These are phyloP conservation scores for Pelobates cultripes DNA, from an alignment of 2,797 vertebrate species.

Conservation along the genomic window DNA sequence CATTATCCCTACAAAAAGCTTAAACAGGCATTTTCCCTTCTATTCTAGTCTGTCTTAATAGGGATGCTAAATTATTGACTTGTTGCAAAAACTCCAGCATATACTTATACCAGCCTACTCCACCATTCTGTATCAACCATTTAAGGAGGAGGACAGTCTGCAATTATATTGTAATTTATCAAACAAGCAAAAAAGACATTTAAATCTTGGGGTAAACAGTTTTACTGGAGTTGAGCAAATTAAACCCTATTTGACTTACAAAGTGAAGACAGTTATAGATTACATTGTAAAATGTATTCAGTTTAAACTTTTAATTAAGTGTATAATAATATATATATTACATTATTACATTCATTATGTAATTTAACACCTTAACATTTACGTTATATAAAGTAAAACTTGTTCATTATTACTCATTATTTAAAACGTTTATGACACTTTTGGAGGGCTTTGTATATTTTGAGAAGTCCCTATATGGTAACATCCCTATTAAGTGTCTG, in stretches of 20 bases:
- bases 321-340: not conserved
- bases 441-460: no score
- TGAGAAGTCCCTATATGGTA: no score
- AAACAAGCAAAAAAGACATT: conserved; percentile 68
- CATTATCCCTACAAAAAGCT: conserved; percentile 60
- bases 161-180: conserved; percentile 73
- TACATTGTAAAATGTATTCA: not conserved
- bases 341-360: not conserved
- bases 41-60: conserved; percentile 59
- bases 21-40: conserved; percentile 10
- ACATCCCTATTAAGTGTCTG: no score
- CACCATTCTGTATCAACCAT: conserved; percentile 60
- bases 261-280: not conserved
- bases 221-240: not conserved
- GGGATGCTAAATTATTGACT: conserved; percentile 65
- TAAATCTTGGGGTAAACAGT: conserved; percentile 61
- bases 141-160: conserved; percentile 68
- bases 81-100: conserved; percentile 62
- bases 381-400: no score
- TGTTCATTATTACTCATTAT: no score
- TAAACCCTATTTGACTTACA: not conserved
- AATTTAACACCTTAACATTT: no score
- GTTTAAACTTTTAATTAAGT: not conserved
- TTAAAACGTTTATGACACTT: no score
- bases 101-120: conserved; percentile 67